Base-by-base conservation (phyloP, 2,888 invertebrate genomes). In the Drosophila meridionalis region DNA sequence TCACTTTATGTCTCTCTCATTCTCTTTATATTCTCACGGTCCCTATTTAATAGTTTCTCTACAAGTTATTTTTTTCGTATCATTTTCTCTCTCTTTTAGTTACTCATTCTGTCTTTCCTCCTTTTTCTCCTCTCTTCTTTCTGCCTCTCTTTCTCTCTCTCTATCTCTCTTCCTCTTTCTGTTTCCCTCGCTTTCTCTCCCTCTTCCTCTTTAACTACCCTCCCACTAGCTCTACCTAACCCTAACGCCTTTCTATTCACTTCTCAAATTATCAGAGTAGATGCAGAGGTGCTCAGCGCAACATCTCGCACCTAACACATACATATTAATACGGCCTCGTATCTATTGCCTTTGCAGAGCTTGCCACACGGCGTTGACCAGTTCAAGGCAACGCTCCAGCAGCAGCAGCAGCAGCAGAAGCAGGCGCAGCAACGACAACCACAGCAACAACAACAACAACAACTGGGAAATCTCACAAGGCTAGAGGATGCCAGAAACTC, bases 401-500 rank as follows among this genome's bases (percentile, higher is more conserved):
- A 26, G 11, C 12, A 42, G 30, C 64, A 59, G 38, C 50, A 48
- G 26, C 57, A 48, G 11, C 30, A 42, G 30, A 61, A 59, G 38
- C 50, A 48, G 26, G 52, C 43, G 11, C 30, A 59, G 30, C 34
- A 30, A n/a, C 14, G 34, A n/a, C 28, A 32, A 6, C 40, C n/a
- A 20, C 20, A 45, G 20, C 58, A 26, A 12, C 14, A 59, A 14
- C 30, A 40, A 14, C 34, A 56, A 36, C 50, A 50, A 40, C 50
- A 50, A 28, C 28, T 14, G 12, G 36, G 50, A 60, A 6, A 34
- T 38, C 11, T 20, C 38, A 12, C 2, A 34, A 38, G 5, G 43
- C 30, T n/a, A 38, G 70, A 84, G 61, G 45, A 89, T 89, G 89
- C 89, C 89, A 69, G 89, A 89, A 75, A 83, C 90, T 74, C 72